Conservation (phyloP, 1,140 invertebrate species). For the Drosophila prosaltans region DNA sequence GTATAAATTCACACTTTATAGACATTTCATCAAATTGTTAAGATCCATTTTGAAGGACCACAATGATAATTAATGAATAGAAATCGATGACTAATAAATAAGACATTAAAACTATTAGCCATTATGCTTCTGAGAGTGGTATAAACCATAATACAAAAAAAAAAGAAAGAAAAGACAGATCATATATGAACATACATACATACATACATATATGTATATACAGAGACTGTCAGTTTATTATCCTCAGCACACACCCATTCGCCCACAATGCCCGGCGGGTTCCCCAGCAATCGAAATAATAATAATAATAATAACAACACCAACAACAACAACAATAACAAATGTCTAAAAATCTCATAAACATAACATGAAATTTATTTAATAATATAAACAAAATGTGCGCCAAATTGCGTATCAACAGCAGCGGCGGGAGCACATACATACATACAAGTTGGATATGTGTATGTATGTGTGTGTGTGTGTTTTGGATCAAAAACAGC, state of each 20-base stretch:
- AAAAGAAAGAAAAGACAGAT: background rate
- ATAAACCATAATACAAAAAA: background rate
- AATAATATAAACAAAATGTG: constrained; percentile 80
- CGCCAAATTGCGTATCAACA: constrained; percentile 79
- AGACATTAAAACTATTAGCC: background rate
- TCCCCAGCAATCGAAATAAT: background rate
- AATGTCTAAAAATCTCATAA: constrained; percentile 45
- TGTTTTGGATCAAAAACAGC: too few relatives aligned
- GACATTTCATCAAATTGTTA: too few relatives aligned
- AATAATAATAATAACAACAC: background rate
- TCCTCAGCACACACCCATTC: constrained; percentile 1
- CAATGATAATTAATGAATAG: background rate
- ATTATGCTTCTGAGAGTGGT: background rate
- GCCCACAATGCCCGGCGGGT: background rate
- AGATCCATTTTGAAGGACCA: too few relatives aligned
- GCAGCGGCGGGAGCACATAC: constrained; percentile 25
- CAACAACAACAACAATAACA: constrained; percentile 26
- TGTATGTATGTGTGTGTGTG: background rate
- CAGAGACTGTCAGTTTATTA: constrained; percentile 2
- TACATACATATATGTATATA: too few relatives aligned
- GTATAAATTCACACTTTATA: too few relatives aligned
- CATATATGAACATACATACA: background rate
- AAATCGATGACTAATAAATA: constrained; percentile 10
- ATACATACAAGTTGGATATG: constrained; percentile 2
- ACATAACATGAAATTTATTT: constrained; percentile 77